phyloP scores from a whole-genome alignment of 2,113 vertebrate species.

The Brienomyrus longianalis region DNA sequence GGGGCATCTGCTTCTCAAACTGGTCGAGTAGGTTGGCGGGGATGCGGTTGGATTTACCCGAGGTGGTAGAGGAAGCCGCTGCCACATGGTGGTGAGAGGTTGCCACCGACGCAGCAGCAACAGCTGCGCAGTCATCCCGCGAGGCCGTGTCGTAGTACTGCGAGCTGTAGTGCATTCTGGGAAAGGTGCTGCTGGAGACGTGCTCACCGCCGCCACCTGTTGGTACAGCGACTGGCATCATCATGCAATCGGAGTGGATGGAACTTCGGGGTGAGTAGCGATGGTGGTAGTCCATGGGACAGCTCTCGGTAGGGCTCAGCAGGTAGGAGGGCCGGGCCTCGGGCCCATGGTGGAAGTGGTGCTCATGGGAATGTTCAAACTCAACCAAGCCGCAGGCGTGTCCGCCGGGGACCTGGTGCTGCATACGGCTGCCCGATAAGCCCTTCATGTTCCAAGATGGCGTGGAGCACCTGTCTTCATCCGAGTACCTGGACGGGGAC shows the following conservation, averaged over 20 bases:
- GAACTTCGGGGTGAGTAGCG: constrained; percentile 92
- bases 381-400: constrained; percentile 80
- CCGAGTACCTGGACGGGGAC: constrained; percentile 80
- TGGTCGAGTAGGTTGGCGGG: constrained; percentile 92
- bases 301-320: constrained; percentile 91
- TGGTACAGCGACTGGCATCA: constrained; percentile 81
- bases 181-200: constrained; percentile 97
- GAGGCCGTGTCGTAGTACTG: constrained; percentile 77
- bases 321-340: constrained; percentile 82
- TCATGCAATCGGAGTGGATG: constrained; percentile 93
- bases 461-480: constrained; percentile 85
- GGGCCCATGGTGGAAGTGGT: constrained; percentile 70
- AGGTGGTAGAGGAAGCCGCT: constrained; percentile 62
- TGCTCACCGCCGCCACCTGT: constrained; percentile 63
- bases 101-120: constrained; percentile 44
- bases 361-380: constrained; percentile 77
- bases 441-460: constrained; percentile 93
- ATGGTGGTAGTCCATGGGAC: constrained; percentile 84
- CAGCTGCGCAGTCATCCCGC: constrained; percentile 81
- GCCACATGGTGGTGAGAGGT: constrained; percentile 32
- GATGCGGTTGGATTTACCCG: constrained; percentile 77
- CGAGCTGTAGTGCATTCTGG: constrained; percentile 96
- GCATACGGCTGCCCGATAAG: constrained; percentile 80
- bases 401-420: constrained; percentile 79
- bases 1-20: constrained; percentile 92